Conservation (phyloP, 1,140 invertebrate genomes). For the Zaprionus ornatus region DNA sequence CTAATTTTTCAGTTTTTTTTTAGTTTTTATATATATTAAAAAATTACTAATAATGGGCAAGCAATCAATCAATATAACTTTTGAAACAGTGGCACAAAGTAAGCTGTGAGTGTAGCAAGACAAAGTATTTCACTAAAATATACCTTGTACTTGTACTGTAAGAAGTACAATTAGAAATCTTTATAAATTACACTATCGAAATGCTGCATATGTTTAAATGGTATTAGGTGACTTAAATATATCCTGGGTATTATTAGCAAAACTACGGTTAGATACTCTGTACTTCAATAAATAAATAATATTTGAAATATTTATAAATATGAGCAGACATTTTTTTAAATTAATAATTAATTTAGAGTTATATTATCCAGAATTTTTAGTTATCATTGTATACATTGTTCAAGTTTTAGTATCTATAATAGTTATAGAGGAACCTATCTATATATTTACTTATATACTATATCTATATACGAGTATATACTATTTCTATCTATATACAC, state of each 20-base stretch:
- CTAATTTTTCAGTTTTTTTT: constrained; percentile 38
- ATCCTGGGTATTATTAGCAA: background rate
- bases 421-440: background rate
- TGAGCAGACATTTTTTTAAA: too few species aligned
- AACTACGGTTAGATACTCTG: too few species aligned
- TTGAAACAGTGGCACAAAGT: background rate
- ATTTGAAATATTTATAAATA: background rate
- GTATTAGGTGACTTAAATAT: background rate
- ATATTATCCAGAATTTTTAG: too few species aligned
- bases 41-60: constrained; percentile 32
- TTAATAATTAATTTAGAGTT: too few species aligned
- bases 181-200: background rate
- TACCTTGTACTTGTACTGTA: background rate
- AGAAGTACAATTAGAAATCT: background rate
- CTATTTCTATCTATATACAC: too few species aligned
- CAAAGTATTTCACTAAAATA: background rate
- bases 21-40: background rate
- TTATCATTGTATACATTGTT: background rate
- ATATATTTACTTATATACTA: background rate
- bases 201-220: background rate
- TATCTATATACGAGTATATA: too few species aligned
- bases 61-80: background rate
- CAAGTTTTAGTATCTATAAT: background rate
- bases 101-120: background rate
- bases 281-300: background rate